Base-by-base conservation (phyloP, 2,888 invertebrate genomes). In the Scaptomyza parva region DNA sequence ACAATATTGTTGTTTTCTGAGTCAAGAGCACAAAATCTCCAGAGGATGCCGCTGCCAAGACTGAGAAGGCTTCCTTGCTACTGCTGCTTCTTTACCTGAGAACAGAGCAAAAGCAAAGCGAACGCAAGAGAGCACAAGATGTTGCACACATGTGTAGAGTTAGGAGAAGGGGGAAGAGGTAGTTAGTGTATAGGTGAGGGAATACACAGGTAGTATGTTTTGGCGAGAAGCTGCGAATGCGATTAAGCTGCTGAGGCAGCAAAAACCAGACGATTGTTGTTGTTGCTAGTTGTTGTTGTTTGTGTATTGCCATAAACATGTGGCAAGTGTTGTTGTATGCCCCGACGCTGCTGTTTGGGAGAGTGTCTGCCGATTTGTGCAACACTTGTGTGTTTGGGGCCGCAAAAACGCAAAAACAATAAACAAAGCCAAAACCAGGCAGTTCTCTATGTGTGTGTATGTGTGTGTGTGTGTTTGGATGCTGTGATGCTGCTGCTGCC, bases 361-460 rank as follows among this genome's bases (percentile, higher is more conserved):
- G 78, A 76, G 73, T 76, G 73, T 74, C 73, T 79, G 74, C 66
- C 83, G 85, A 76, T 88, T 89, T 89, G 86, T 89, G 89, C 89
- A 89, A 83, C 80, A 86, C 78, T 82, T 87, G 48, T 66, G 80
- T 76, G 37, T 37, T 30, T 35, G 35, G 75, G 80, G 74, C 76
- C 78, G 74, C 76, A 76, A 69, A 76, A 68, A 41, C 48, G 79
- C 82, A 84, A 85, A 79, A 83, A 82, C 79, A 80, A 78, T 79
- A 79, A 85, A 76, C 75, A 75, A 71, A 75, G 68, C 73, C 66
- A 74, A 73, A 73, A 69, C 4, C 48, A 69, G 74, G 22, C 64
- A 69, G 14, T 9, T 63, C 12, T n/a, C 7, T 62, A 47, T 22
- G 26, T 39, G 14, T 9, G 28, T 28, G 28, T 28, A n/a, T 68